Conservation (phyloP, 2,113 vertebrate genomes). For the Andinoacara biseriatus region DNA sequence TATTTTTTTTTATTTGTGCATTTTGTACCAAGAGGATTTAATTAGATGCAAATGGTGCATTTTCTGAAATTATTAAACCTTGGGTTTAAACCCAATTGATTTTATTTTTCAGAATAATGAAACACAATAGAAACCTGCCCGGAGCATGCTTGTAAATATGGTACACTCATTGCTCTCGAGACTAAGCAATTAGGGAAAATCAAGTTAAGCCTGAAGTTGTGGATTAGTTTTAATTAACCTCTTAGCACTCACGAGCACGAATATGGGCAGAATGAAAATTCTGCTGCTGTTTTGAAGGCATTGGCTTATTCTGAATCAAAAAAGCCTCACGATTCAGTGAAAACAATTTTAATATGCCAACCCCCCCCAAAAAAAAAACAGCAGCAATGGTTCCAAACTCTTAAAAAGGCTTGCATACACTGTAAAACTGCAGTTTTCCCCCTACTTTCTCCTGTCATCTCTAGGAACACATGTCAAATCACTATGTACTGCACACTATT, state of each 20-base stretch:
- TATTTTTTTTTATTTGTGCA: neutral
- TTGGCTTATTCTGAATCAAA: neutral
- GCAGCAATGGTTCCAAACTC: neutral
- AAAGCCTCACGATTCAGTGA: neutral
- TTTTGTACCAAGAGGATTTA: neutral
- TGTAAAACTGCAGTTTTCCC: neutral
- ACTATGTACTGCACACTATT: neutral
- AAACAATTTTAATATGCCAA: neutral
- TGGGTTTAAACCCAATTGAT: neutral
- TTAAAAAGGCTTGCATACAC: neutral
- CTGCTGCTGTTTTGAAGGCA: neutral
- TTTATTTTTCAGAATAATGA: conserved; percentile 14
- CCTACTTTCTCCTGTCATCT: neutral
- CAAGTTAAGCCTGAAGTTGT: conserved; percentile 13
- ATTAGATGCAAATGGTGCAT: neutral
- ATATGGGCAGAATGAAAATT: neutral
- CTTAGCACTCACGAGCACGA: neutral
- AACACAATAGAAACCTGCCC: neutral
- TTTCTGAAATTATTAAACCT: conserved; percentile 5
- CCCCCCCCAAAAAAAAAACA: neutral
- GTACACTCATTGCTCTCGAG: neutral
- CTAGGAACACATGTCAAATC: neutral
- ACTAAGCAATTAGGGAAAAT: conserved; percentile 34
- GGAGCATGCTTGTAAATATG: neutral
- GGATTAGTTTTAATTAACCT: conserved; percentile 19